phyloP scores from a whole-genome alignment of 2,113 vertebrate species.

The Fregata magnificens region DNA sequence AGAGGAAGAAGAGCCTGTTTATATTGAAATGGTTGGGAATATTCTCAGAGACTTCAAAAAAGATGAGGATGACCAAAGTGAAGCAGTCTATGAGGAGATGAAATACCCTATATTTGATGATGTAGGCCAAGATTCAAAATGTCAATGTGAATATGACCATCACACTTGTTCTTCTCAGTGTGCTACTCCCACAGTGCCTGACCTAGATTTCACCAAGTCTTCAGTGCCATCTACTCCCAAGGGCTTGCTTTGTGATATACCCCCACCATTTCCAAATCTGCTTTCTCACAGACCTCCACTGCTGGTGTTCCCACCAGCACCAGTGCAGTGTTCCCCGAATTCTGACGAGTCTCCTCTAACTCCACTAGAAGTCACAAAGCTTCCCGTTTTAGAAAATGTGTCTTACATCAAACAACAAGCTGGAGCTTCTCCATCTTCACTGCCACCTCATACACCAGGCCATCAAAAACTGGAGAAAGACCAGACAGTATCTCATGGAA shows the following conservation, averaged over 20 bases:
- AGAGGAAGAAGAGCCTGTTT: slow-evolving; percentile 92
- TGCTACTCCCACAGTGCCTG: slow-evolving; percentile 91
- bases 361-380: slow-evolving; percentile 89
- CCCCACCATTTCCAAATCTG: slow-evolving; percentile 94
- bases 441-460: slow-evolving; percentile 80
- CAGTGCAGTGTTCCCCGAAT: slow-evolving; percentile 92
- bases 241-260: slow-evolving; percentile 88
- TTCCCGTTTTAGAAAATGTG: slow-evolving; percentile 86
- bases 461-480: slow-evolving; percentile 86
- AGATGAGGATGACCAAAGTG: slow-evolving; percentile 89
- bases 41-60: slow-evolving; percentile 85
- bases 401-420: slow-evolving; percentile 83
- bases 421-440: slow-evolving; percentile 78
- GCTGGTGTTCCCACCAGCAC: slow-evolving; percentile 91
- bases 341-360: slow-evolving; percentile 96
- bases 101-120: slow-evolving; percentile 92
- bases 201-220: slow-evolving; percentile 84
- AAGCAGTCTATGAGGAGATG: slow-evolving; percentile 98
- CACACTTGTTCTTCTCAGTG: slow-evolving; percentile 90
- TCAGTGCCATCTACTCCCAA: slow-evolving; percentile 83
- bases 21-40: slow-evolving; percentile 98
- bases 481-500: slow-evolving; percentile 76
- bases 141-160: slow-evolving; percentile 78
- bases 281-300: slow-evolving; percentile 90
- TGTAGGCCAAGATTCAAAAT: slow-evolving; percentile 79